A percentile compares a stretch with the other conserved stretches of the same genome.
phyloP scores from a whole-genome alignment of 2,888 invertebrate genomes.

The Euzophera pinguis region DNA sequence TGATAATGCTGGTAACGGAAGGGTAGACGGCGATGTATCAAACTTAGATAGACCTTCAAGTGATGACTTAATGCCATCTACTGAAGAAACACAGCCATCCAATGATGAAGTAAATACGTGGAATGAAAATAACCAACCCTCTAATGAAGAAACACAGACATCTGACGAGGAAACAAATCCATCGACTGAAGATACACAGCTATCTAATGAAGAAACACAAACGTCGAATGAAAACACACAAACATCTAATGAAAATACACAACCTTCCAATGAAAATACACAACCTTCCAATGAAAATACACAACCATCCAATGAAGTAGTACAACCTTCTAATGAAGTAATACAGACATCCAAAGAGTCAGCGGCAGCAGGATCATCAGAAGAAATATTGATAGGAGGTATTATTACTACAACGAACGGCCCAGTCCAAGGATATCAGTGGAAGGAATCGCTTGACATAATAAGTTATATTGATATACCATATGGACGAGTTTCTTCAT shows the following conservation, averaged over 20 bases:
- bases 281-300: background rate
- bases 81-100: no score
- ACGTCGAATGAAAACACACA: background rate
- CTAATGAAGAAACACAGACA: background rate
- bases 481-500: conserved; percentile 4
- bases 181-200: no score
- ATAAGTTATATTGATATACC: conserved; percentile 14
- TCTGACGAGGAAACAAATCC: background rate
- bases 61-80: no score
- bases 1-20: background rate
- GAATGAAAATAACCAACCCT: background rate
- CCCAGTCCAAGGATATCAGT: conserved; percentile 8
- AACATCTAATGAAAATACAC: background rate
- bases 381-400: background rate
- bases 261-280: background rate
- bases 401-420: conserved; percentile 8
- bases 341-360: background rate
- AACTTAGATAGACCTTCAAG: no score
- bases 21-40: background rate
- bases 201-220: no score
- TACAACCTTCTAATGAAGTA: background rate
- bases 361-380: background rate
- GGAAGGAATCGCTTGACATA: background rate
- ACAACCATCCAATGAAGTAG: background rate
- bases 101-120: no score